Evolutionary conservation across 2,797 vertebrate species (phyloP), one percentile per base, ranked within the genome.

Genomic region (Sarcoramphus papa): DNA sequence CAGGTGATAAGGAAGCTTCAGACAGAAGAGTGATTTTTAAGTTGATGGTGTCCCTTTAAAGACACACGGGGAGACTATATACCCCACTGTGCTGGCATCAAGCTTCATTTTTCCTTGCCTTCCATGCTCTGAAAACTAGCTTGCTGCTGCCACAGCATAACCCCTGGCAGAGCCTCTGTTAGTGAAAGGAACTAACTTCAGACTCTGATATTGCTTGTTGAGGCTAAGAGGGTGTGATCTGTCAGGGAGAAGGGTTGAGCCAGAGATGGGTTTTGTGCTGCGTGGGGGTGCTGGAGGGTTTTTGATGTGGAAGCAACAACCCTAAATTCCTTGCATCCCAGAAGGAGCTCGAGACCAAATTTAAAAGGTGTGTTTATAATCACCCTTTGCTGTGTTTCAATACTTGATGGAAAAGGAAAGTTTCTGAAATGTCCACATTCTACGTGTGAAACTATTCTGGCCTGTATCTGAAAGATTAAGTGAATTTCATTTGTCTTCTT

Each of bases 1-100:
- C 83, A 78, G 83, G 83, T 54, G 77, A 75, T 84, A 85, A 93
- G 85, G 88, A 94, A 95, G 33, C 30, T 88, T 91, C 83, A 97
- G 65, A 85, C 24, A 79, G 80, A 84, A 80, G 37, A 90, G 47
- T 78, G 57, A 88, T 85, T 95, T 92, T 96, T 93, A 69, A 93
- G 65, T 82, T 88, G 74, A 78, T 73, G 30, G 62, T 86, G n/a
- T 22, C 65, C 74, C 80, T 90, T 85, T 92, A 93, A 75, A 87
- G 57, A 63, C 54, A n/a, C 30, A 47, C 37, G 25, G 43, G 37
- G 64, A 80, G 33, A 68, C 19, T 50, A 7, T 13, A n/a, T 50
- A 75, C 4, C 64, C 56, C 31, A 78, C 68, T 91, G 85, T 74
- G 75, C 17, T 60, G 62, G 37, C 80, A 92, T 88, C 65, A 85